Base-by-base conservation (phyloP, 2,113 vertebrate genomes). In the Zosterops japonicus region DNA sequence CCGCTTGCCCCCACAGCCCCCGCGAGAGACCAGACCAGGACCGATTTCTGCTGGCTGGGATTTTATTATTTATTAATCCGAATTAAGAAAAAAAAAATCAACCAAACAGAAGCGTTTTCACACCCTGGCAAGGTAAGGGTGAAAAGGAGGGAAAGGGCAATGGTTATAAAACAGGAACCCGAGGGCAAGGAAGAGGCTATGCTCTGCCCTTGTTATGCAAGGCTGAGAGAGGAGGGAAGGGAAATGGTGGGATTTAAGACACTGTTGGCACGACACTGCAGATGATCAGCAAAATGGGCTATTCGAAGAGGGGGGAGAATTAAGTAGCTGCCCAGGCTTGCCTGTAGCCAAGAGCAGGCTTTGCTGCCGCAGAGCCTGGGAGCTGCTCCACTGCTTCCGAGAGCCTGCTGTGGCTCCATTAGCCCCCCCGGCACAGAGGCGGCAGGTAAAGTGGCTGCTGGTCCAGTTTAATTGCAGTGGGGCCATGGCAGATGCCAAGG, bases 201-300 rank as follows among this genome's bases (percentile, higher is more conserved):
- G 59, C 82, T 91, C 87, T 89, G 81, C 75, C 91, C 87, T 77
- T 18, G 31, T 96, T 93, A 89, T 1, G 39, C 94, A 93, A 96
- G 96, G 90, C 95, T 93, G 71, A 23, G 8, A 92, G 33, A 84
- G 92, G 94, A 96, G 87, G 74, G 70, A 87, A 93, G 79, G 84
- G 42, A 95, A 91, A 94, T 24, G 39, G 89, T 55, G 85, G 96
- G 97, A 97, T 96, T 98, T 98, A 98, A 98, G 98, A 98, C 98
- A 97, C 97, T 94, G 89, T 91, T 97, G 98, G 98, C 97, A 95
- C 94, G 67, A 93, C 86, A 96, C 86, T 44, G 95, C 97, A 93
- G 97, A 95, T 93, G 82, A 97, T 97, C 97, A 97, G 96, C 95
- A 24, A 95, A 95, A 97, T 16, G 52, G 74, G 81, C 91, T 81